These are phyloP conservation scores for Nebria ingens DNA, from an alignment of 1,140 invertebrate genomes.

Conservation along the genomic window DNA sequence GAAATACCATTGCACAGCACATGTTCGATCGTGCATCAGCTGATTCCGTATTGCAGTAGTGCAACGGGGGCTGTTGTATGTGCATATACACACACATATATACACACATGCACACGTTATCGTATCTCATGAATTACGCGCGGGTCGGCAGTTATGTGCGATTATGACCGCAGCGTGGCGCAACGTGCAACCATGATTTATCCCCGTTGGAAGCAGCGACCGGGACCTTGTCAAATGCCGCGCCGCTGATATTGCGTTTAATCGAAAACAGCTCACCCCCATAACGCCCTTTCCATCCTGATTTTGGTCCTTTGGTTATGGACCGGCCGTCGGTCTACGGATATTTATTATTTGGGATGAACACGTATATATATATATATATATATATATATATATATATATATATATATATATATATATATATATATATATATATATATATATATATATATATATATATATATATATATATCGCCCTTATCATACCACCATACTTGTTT, in stretches of 20 bases:
- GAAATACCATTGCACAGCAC: too few species aligned
- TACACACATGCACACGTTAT: background rate
- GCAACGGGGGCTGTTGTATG: too few species aligned
- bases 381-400: too few species aligned
- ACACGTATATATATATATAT: too few species aligned
- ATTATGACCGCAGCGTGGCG: slow-evolving; percentile 4
- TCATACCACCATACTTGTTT: background rate
- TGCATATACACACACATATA: too few species aligned
- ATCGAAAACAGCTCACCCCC: background rate
- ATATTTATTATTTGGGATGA: slow-evolving; percentile 3
- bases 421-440: too few species aligned
- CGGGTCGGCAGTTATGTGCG: background rate
- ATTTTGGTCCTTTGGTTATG: background rate
- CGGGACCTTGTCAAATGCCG: background rate
- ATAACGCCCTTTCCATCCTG: background rate
- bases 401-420: too few species aligned
- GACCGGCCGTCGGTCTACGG: background rate
- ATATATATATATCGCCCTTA: background rate
- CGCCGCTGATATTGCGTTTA: background rate
- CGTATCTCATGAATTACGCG: background rate
- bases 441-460: too few species aligned
- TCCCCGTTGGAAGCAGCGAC: background rate
- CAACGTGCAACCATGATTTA: background rate
- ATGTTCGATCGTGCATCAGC: too few species aligned
- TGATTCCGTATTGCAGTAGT: too few species aligned